Evolutionary conservation across 2,113 vertebrate genomes (phyloP).

Genomic region (Speoplatyrhinus poulsoni): DNA sequence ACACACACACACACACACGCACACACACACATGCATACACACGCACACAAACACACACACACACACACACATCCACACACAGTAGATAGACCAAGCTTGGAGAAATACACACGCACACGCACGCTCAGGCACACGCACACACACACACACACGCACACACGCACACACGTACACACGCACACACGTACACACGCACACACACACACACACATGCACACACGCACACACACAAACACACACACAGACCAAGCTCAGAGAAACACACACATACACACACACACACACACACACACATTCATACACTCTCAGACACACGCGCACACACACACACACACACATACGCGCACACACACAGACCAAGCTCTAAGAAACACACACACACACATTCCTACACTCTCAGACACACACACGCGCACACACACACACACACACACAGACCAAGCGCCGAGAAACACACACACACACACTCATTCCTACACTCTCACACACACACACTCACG

Average conservation of each 20-base stretch:
- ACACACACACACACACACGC: background rate
- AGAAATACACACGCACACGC: background rate
- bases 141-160: too few species aligned
- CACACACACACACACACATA: background rate
- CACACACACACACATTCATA: background rate
- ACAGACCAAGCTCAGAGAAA: background rate
- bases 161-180: background rate
- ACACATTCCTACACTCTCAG: too few species aligned
- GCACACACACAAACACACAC: background rate
- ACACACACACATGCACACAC: background rate
- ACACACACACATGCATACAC: background rate
- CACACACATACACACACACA: background rate
- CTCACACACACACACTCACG: background rate
- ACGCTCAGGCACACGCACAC: slow-evolving; percentile 1
- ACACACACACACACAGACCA: background rate
- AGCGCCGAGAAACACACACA: background rate
- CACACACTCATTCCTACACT: background rate
- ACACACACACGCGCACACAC: slow-evolving; percentile 7
- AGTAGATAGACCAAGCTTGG: too few species aligned
- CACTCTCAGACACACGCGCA: background rate
- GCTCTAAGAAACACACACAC: slow-evolving; percentile 1
- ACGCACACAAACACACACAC: slow-evolving; percentile 5
- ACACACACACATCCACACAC: background rate
- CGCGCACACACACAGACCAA: background rate
- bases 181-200: slow-evolving; percentile 2